Evolutionary conservation across 2,888 invertebrate species (phyloP).

Genomic region (Watsonalla cultraria): DNA sequence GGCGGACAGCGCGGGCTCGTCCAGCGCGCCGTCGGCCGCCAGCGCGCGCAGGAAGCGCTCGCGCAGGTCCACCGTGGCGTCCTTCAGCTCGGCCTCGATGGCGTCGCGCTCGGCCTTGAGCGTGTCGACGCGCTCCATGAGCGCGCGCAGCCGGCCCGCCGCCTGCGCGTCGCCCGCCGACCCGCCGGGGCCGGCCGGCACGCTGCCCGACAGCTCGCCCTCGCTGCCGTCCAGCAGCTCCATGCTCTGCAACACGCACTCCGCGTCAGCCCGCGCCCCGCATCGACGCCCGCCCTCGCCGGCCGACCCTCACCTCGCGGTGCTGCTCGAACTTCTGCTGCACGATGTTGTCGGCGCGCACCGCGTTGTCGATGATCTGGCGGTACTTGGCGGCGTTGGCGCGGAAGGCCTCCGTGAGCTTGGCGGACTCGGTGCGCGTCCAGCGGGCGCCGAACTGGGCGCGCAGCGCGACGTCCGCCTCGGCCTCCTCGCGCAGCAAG

Average conservation of each 20-base stretch:
- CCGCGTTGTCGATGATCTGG: conserved; percentile 94
- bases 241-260: conserved; percentile 78
- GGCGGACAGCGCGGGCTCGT: conserved; percentile 89
- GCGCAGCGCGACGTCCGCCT: conserved; percentile 92
- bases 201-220: conserved; percentile 82
- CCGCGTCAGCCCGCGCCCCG: not conserved
- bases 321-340: conserved; percentile 91
- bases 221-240: conserved; percentile 88
- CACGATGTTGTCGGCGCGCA: conserved; percentile 89
- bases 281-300: not conserved
- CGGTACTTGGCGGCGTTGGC: conserved; percentile 95
- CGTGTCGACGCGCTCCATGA: conserved; percentile 89
- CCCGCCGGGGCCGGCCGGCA: conserved; percentile 82
- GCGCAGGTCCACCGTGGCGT: conserved; percentile 87
- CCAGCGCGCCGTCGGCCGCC: conserved; percentile 90
- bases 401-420: conserved; percentile 93
- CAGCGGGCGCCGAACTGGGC: conserved; percentile 95
- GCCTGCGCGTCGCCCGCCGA: conserved; percentile 79
- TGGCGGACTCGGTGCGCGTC: conserved; percentile 92
- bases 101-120: conserved; percentile 92
- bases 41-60: conserved; percentile 88
- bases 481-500: conserved; percentile 93
- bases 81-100: conserved; percentile 85
- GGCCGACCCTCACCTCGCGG: conserved; percentile 50
- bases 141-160: conserved; percentile 81